phyloP scores from a whole-genome alignment of 2,797 vertebrate species.

The Chrosomus eos region DNA sequence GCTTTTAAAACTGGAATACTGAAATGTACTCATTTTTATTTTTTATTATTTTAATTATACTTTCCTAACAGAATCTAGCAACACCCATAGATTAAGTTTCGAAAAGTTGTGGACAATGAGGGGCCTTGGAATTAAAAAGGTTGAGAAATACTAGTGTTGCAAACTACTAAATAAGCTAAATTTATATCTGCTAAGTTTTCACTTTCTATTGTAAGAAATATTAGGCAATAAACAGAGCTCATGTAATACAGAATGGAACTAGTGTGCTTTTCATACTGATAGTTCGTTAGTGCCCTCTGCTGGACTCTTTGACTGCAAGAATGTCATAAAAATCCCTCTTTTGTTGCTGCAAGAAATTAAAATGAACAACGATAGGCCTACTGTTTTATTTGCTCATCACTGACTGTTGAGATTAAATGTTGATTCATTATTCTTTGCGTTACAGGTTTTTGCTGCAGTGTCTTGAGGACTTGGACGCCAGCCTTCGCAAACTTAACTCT shows the following conservation, averaged over 20 bases:
- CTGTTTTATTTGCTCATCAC: background rate
- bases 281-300: background rate
- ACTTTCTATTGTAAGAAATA: background rate
- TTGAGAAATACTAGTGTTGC: background rate
- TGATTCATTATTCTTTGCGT: conserved; percentile 28
- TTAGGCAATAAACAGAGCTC: background rate
- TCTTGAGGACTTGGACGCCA: conserved; percentile 93
- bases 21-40: background rate
- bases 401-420: background rate
- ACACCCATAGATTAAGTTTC: background rate
- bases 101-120: background rate
- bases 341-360: background rate
- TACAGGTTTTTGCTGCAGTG: conserved; percentile 92
- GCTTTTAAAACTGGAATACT: background rate
- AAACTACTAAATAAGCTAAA: background rate
- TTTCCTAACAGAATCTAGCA: background rate
- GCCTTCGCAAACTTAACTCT: conserved; percentile 92
- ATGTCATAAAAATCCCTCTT: background rate
- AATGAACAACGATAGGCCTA: background rate
- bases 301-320: background rate
- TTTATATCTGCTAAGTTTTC: background rate
- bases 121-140: background rate
- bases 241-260: background rate
- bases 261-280: background rate
- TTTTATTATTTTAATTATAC: background rate